Percentiles rank a stretch among this genome's conserved stretches.
Conservation (phyloP, 1,140 invertebrate species). For the Gryon sp. region DNA sequence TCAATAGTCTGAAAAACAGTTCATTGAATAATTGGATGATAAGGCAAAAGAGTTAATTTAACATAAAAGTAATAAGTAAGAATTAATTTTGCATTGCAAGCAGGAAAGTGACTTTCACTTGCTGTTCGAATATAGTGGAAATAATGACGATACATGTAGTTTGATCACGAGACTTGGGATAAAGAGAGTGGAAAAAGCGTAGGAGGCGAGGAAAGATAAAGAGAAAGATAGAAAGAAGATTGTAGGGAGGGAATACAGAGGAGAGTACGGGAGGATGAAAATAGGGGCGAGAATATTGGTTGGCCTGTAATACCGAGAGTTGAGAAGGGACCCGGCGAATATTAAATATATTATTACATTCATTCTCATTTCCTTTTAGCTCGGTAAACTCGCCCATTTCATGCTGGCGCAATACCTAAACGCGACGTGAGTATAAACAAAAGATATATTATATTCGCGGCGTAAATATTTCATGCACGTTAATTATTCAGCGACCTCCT, state of each 20-base stretch:
- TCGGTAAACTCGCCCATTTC: conserved; percentile 62
- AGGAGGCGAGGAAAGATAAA: conserved; percentile 10
- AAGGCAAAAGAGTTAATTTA: conserved; percentile 26
- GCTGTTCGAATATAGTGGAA: conserved; percentile 69
- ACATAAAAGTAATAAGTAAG: conserved; percentile 20
- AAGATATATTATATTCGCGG: conserved; percentile 42
- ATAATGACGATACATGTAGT: conserved; percentile 71
- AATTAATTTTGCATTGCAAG: conserved; percentile 43
- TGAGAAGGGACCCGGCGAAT: conserved; percentile 74
- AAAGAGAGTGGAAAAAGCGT: conserved; percentile 49
- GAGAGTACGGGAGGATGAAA: conserved; percentile 50
- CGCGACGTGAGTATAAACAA: conserved; percentile 31
- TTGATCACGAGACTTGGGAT: conserved; percentile 48
- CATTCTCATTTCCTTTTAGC: conserved; percentile 78
- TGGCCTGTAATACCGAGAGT: conserved; percentile 77
- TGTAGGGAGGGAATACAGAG: conserved; percentile 6
- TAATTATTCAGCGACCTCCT: conserved; percentile 41
- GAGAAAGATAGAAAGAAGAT: neutral
- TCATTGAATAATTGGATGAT: neutral
- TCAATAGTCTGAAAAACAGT: no score
- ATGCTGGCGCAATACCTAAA: conserved; percentile 34
- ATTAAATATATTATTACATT: conserved; percentile 80
- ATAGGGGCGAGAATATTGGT: conserved; percentile 78
- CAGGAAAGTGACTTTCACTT: conserved; percentile 52
- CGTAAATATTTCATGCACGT: conserved; percentile 40